Base-by-base conservation (phyloP, 2,113 vertebrate species). In the Neodontobutis hainanensis region DNA sequence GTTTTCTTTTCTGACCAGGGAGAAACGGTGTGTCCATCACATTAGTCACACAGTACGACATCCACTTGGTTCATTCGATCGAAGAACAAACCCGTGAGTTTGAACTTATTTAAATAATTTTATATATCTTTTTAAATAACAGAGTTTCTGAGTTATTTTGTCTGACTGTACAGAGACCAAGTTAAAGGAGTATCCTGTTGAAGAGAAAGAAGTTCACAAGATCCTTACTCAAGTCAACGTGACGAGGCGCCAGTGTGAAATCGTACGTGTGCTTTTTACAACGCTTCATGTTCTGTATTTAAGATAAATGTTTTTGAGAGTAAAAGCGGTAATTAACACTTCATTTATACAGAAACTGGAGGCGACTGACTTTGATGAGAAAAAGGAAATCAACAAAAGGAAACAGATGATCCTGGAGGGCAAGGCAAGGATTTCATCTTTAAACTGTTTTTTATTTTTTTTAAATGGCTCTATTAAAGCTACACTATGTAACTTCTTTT, bases 141-240 rank as follows among this genome's bases (percentile, higher is more conserved):
- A 40, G 38, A 40, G 8, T 40, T 40, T 40, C 38, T 40, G 2
- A 40, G 38, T 40, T 40, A 5, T 40, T 40, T 8, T 40, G 5
- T 32, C 9, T 70, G 16, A 73, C 61, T 67, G 11, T 79, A 27
- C 35, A 99, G 97, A 97, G 35, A 80, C 92, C 38, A 93, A 96
- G 81, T 91, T 99, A 73, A 78, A 93, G 57, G 97, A 98, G 27
- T 93, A 92, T 80, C 59, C 81, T 0, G 91, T 94, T 83, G 85
- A 94, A 68, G 97, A 99, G 82, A 90, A 84, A 4, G 76, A 68
- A 0, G 97, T 98, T 65, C 80, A 96, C 4, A 86, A 94, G 80
- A 98, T 99, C 80, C 90, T 99, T 53, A 99, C 96, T 0, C 97
- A 98, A 61, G 97, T 99, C 88, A 98, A 96, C 0, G 94, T 99